These are phyloP conservation scores for Pristionchus pacificus DNA, from an alignment of 1,140 invertebrate species.

Conservation along the genomic window DNA sequence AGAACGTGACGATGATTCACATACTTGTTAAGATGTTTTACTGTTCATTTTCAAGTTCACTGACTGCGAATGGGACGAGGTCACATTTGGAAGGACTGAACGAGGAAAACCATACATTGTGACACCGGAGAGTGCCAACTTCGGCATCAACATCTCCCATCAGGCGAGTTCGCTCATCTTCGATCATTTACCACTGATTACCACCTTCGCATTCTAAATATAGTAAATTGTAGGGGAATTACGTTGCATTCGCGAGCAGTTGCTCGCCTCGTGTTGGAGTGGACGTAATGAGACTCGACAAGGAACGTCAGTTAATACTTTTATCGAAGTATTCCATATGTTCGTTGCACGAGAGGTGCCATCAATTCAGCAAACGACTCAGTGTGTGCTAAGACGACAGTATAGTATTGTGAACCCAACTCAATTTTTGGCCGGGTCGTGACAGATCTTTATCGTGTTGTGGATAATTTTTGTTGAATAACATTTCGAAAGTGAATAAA, in stretches of 20 bases:
- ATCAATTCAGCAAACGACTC: no score
- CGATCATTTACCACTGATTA: background rate
- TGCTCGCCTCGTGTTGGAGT: constrained; percentile 50
- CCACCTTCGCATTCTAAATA: background rate
- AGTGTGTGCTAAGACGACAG: no score
- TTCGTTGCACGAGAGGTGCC: no score
- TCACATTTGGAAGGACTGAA: constrained; percentile 49
- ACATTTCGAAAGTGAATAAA: no score
- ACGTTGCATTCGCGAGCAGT: constrained; percentile 54
- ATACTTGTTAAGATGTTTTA: no score
- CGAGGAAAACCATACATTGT: constrained; percentile 52
- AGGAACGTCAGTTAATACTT: constrained; percentile 38
- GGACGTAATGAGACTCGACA: constrained; percentile 55
- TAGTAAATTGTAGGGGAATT: constrained; percentile 47
- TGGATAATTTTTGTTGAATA: no score
- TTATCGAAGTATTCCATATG: no score
- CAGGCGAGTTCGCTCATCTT: constrained; percentile 34
- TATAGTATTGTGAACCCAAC: no score
- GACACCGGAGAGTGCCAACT: constrained; percentile 33
- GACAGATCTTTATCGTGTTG: no score
- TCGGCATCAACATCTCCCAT: constrained; percentile 54
- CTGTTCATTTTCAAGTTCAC: constrained; percentile 51
- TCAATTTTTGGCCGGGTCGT: no score
- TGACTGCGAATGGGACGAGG: constrained; percentile 41
- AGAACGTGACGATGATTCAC: no score